Conservation (phyloP, 2,113 vertebrate species). For the Spea bombifrons region DNA sequence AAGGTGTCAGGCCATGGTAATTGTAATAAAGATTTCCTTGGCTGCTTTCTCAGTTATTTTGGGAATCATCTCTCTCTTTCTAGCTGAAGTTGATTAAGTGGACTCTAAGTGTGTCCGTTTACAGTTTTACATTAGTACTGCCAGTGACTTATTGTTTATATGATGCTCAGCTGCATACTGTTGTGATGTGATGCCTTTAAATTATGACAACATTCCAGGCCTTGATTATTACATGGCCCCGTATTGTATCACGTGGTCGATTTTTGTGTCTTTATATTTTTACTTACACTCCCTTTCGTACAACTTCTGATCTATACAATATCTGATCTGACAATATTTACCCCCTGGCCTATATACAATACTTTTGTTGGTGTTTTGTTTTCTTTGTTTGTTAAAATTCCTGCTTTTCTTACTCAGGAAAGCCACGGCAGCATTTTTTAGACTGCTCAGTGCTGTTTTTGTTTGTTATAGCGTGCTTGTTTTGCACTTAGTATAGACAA, state of each 20-base stretch:
- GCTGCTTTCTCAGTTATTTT: not conserved
- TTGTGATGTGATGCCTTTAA: not conserved
- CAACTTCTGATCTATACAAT: not conserved
- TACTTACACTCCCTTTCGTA: too few species aligned
- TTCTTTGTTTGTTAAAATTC: not conserved
- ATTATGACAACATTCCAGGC: conserved; percentile 3
- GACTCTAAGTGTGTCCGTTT: not conserved
- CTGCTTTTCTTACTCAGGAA: not conserved
- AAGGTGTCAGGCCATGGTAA: not conserved
- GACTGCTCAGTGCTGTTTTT: not conserved
- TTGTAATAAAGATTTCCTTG: not conserved
- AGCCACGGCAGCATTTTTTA: not conserved
- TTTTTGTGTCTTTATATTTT: not conserved
- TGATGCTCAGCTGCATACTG: conserved; percentile 1
- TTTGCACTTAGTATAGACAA: too few species aligned
- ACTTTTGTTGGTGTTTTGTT: too few species aligned
- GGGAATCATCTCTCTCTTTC: not conserved
- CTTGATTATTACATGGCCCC: not conserved
- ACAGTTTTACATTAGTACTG: not conserved
- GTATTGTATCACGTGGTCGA: not conserved
- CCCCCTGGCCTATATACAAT: too few species aligned
- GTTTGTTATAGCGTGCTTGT: too few species aligned
- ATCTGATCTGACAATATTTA: not conserved
- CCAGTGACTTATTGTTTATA: not conserved
- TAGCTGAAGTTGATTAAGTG: not conserved